Percentiles rank a stretch among this genome's conserved stretches.
Conservation (phyloP, 1,140 invertebrate species). For the Cataglyphis hispanica region DNA sequence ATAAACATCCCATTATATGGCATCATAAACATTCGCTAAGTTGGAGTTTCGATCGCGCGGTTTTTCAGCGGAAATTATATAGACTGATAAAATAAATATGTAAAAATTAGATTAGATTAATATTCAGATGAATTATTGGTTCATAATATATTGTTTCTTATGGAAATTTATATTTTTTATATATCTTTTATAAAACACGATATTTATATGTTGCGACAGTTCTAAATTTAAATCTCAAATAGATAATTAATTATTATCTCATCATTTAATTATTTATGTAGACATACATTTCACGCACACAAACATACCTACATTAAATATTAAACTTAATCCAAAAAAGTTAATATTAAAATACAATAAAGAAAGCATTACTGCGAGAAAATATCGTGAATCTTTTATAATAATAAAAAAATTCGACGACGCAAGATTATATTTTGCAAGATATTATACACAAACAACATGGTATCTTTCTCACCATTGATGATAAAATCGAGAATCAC, state of each 20-base stretch:
- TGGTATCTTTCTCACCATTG: background rate
- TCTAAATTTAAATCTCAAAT: background rate
- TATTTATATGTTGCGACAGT: no score
- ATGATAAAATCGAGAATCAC: background rate
- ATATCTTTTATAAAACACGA: background rate
- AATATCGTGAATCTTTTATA: background rate
- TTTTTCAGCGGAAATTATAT: background rate
- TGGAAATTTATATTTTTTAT: background rate
- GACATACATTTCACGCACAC: background rate
- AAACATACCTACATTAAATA: no score
- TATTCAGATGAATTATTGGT: background rate
- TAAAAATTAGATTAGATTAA: no score
- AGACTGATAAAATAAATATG: background rate
- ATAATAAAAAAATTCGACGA: background rate
- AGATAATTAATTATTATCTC: background rate
- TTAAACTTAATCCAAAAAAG: no score
- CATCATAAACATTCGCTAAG: no score
- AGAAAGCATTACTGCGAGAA: background rate
- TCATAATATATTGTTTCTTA: background rate
- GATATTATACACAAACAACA: background rate
- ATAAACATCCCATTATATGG: conserved; percentile 6
- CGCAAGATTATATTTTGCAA: background rate
- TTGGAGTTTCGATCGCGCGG: background rate
- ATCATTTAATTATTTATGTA: background rate
- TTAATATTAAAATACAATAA: background rate